Base-by-base conservation (phyloP, 1,140 invertebrate species). In the Nylanderia fulva region DNA sequence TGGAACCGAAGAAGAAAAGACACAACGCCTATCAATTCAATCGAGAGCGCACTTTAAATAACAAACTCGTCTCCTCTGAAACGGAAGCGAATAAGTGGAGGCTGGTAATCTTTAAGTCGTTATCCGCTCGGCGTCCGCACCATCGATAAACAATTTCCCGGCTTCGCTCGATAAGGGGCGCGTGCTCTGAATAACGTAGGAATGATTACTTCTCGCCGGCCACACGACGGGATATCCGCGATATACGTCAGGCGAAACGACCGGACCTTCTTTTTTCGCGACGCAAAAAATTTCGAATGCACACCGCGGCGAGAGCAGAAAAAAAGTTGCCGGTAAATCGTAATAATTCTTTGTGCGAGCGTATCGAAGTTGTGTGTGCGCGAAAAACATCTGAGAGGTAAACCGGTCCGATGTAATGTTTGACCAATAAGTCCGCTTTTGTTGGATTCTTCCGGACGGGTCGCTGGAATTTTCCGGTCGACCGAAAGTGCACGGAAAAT, bases 381-480 rank as follows among this genome's bases (percentile, higher is more conserved):
- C 45, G 68, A 79, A 89, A 89, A 89, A 89, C 72, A 84, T 89
- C 79, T 76, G 77, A 88, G 91, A 77, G 39, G n/a, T 48, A 77
- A 48, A 8, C 58, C 60, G 33, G 82, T 84, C 86, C 86, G 91
- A 90, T 88, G 90, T 90, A 91, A 91, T 76, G 89, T 85, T 58
- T 64, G 85, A 88, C 91, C 92, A 93, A 93, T 93, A 93, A 93
- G 88, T n/a, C 76, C 71, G 91, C 91, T 90, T 93, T 93, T 93
- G 92, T 93, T 91, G 91, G 86, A 91, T n/a, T 92, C 88, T 92
- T 93, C 90, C 91, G 91, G 86, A 86, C 75, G 90, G 86, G 69
- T 84, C 87, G 86, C 83, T 42, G 58, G 29, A 39, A 88, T 92
- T 92, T 93, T 93, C 92, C 90, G 91, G 92, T 91, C 86, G 91